phyloP scores from a whole-genome alignment of 2,888 invertebrate genomes.

The Cheilosia vernalis region DNA sequence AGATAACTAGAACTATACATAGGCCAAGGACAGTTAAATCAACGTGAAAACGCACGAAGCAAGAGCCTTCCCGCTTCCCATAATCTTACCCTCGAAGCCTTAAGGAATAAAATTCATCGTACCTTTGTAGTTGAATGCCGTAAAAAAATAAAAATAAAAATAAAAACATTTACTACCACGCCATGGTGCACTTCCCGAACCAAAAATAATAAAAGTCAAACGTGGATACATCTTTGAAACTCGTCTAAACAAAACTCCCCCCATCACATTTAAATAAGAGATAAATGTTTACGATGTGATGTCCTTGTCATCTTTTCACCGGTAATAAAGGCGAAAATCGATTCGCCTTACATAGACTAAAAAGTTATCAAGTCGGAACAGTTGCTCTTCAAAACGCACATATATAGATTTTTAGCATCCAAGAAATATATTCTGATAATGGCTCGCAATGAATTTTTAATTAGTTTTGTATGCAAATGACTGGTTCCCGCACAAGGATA shows the following conservation, averaged over 20 bases:
- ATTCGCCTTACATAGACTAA: not conserved
- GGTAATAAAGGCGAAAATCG: conserved; percentile 7
- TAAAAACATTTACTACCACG: too few species aligned
- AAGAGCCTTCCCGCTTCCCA: not conserved
- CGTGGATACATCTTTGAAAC: too few species aligned
- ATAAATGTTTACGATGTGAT: not conserved
- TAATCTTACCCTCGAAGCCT: not conserved
- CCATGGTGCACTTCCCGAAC: too few species aligned
- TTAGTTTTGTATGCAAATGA: conserved; percentile 9
- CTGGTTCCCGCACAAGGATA: not conserved
- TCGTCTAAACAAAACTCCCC: not conserved
- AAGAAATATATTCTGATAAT: not conserved
- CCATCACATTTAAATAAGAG: not conserved
- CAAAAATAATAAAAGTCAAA: too few species aligned
- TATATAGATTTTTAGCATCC: not conserved
- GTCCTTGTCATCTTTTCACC: not conserved
- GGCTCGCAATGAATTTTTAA: conserved; percentile 8
- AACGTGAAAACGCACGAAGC: not conserved
- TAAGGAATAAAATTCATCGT: not conserved
- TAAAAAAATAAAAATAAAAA: too few species aligned
- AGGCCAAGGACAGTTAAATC: conserved; percentile 6
- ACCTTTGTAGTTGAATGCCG: too few species aligned
- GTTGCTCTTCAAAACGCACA: not conserved
- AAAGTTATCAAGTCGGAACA: not conserved
- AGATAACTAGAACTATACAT: not conserved